Conservation (phyloP, 2,888 invertebrate species). For the Aproaerema taeniolella region DNA sequence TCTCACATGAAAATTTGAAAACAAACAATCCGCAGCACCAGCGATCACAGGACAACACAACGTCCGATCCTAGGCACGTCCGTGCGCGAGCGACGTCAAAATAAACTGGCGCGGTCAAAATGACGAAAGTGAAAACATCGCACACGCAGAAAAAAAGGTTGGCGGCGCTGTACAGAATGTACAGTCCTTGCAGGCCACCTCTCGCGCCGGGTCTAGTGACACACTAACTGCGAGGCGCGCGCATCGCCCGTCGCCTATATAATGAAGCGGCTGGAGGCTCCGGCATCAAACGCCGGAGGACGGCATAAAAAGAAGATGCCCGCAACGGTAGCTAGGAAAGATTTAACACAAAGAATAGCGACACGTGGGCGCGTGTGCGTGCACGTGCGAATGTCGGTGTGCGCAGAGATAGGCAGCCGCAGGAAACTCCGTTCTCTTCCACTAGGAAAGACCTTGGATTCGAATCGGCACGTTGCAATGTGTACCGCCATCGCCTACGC, state of each 20-base stretch:
- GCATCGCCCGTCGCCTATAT: conserved; percentile 72
- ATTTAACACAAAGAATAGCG: conserved; percentile 68
- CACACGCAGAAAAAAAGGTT: conserved; percentile 76
- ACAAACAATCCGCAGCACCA: conserved; percentile 69
- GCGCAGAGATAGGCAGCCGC: conserved; percentile 74
- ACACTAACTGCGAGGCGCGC: conserved; percentile 72
- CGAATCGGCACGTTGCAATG: conserved; percentile 76
- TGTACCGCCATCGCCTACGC: conserved; percentile 75
- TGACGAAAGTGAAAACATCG: conserved; percentile 78
- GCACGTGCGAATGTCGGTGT: conserved; percentile 64
- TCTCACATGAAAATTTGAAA: conserved; percentile 52
- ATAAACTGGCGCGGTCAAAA: conserved; percentile 76
- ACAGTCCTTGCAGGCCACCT: conserved; percentile 74
- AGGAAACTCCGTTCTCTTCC: conserved; percentile 79
- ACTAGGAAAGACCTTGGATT: conserved; percentile 78
- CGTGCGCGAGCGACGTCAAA: conserved; percentile 74
- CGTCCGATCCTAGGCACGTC: conserved; percentile 69
- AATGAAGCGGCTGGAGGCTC: conserved; percentile 66
- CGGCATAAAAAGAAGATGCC: conserved; percentile 73
- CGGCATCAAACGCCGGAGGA: conserved; percentile 64
- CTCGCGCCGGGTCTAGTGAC: conserved; percentile 74
- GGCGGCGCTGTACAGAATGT: conserved; percentile 55
- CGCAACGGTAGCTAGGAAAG: conserved; percentile 70
- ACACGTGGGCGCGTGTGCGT: conserved; percentile 70
- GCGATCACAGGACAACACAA: conserved; percentile 71